These are phyloP conservation scores for Micropoecilia bifurca DNA, from an alignment of 2,797 vertebrate genomes.

Conservation along the genomic window DNA sequence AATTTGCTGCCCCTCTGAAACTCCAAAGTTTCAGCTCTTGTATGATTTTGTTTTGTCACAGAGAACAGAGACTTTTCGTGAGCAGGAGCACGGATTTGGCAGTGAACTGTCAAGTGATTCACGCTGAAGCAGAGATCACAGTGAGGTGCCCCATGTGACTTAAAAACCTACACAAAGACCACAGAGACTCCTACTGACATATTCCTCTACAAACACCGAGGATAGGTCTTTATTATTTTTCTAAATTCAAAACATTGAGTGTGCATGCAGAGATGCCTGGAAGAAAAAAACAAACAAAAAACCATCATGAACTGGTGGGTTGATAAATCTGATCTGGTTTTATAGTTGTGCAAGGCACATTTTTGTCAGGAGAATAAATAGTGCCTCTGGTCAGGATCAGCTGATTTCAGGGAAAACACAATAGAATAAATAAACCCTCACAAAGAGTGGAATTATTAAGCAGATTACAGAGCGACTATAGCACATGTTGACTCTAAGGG, in stretches of 20 bases:
- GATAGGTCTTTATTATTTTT: conserved; percentile 38
- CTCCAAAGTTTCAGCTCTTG: conserved; percentile 42
- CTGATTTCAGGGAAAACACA: conserved; percentile 50
- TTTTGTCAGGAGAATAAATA: conserved; percentile 53
- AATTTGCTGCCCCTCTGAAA: conserved; percentile 45
- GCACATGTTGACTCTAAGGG: not conserved
- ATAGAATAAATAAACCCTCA: conserved; percentile 23
- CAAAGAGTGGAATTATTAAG: conserved; percentile 22
- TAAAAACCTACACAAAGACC: conserved; percentile 54
- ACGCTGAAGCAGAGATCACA: conserved; percentile 45
- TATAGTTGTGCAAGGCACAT: conserved; percentile 43
- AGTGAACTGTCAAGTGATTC: conserved; percentile 61
- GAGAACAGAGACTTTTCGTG: conserved; percentile 48
- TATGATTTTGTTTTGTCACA: conserved; percentile 59
- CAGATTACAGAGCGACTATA: conserved; percentile 32
- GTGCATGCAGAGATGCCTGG: conserved; percentile 24
- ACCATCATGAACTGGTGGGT: conserved; percentile 34
- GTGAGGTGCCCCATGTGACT: conserved; percentile 39
- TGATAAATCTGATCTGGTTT: conserved; percentile 40
- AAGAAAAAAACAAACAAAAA: not conserved
- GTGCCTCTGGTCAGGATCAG: conserved; percentile 51
- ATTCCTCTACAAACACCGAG: conserved; percentile 45
- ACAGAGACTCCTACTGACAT: conserved; percentile 49
- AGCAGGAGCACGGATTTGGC: conserved; percentile 52
- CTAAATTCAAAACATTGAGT: conserved; percentile 31